Conservation (phyloP, 1,140 invertebrate genomes). For the Bombus soroeensis region DNA sequence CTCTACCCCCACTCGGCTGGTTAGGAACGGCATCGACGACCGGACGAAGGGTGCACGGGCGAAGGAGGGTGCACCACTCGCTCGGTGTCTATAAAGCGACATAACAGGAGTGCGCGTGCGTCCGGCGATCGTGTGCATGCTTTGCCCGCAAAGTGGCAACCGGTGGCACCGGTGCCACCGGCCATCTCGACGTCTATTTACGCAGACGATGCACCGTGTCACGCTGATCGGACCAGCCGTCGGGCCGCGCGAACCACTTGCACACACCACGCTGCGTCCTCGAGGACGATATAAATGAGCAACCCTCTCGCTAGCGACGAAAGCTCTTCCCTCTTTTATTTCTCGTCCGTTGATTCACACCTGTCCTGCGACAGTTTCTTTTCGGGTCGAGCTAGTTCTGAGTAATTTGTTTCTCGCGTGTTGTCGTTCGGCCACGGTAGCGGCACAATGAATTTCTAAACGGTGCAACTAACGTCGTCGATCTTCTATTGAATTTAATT, state of each 20-base stretch:
- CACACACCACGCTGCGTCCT: constrained; percentile 27
- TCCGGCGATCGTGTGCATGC: constrained; percentile 30
- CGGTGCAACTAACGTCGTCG: too few relatives aligned
- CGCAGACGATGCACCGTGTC: constrained; percentile 67
- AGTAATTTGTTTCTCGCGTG: too few relatives aligned
- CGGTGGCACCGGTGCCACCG: constrained; percentile 64
- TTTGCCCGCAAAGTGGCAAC: constrained; percentile 69
- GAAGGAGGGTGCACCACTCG: constrained; percentile 7
- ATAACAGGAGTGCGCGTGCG: constrained; percentile 53
- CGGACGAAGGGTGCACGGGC: constrained; percentile 46
- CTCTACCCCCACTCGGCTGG: constrained; percentile 54
- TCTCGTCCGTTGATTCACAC: too few relatives aligned
- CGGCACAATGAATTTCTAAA: too few relatives aligned
- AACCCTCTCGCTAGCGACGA: neutral
- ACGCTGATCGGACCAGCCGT: constrained; percentile 44
- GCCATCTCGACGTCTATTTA: constrained; percentile 63
- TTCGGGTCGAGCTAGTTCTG: too few relatives aligned
- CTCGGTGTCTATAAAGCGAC: constrained; percentile 55
- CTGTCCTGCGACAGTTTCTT: too few relatives aligned
- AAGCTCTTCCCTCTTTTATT: neutral
- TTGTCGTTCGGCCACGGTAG: too few relatives aligned
- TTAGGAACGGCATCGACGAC: constrained; percentile 44
- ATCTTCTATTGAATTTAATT: too few relatives aligned
- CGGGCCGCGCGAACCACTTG: constrained; percentile 25
- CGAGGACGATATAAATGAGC: constrained; percentile 11